Conservation (phyloP, 2,888 invertebrate genomes). For the Meganola albula region DNA sequence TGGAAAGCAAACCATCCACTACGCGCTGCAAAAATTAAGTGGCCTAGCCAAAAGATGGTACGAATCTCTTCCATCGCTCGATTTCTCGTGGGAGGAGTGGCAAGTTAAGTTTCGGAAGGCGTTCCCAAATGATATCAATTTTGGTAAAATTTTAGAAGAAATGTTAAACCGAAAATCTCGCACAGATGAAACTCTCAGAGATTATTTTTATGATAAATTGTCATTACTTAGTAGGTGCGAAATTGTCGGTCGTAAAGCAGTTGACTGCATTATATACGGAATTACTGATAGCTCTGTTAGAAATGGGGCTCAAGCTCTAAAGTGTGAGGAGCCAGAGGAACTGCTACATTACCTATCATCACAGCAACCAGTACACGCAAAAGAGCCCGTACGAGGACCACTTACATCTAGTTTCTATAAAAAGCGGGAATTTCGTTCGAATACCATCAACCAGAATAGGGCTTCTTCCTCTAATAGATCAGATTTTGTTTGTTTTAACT, state of each 20-base stretch:
- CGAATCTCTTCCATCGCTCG: constrained; percentile 22
- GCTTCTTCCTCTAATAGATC: no score
- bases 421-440: no score
- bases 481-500: no score
- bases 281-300: constrained; percentile 11
- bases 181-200: constrained; percentile 30
- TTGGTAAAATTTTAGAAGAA: background rate
- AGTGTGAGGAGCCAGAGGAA: constrained; percentile 20
- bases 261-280: constrained; percentile 16
- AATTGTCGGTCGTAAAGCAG: constrained; percentile 9
- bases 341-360: constrained; percentile 10
- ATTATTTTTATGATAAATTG: constrained; percentile 31
- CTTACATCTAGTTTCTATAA: no score
- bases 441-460: no score
- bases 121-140: background rate
- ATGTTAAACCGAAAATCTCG: constrained; percentile 19
- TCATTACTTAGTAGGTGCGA: constrained; percentile 23
- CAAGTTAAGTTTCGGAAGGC: constrained; percentile 24
- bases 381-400: no score
- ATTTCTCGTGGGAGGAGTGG: constrained; percentile 21
- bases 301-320: constrained; percentile 26
- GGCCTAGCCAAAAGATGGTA: constrained; percentile 29
- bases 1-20: constrained; percentile 8
- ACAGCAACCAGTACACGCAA: no score
- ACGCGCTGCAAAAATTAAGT: constrained; percentile 21